Evolutionary conservation across 1,140 invertebrate genomes (phyloP).

Genomic region (Pseudomyrmex gracilis): DNA sequence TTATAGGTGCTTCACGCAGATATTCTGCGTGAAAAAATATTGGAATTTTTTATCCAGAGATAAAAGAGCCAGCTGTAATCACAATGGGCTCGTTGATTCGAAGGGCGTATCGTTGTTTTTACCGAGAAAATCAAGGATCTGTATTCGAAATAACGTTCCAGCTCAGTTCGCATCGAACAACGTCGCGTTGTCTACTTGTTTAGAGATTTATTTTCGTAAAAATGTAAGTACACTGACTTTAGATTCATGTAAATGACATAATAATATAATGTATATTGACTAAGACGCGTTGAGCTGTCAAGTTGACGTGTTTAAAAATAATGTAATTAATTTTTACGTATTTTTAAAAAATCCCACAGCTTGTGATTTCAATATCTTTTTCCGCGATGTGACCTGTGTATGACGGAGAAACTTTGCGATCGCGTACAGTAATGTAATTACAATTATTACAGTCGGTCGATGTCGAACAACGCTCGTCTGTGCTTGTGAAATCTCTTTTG

Average conservation of each 20-base stretch:
- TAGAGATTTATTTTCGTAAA: slow-evolving; percentile 56
- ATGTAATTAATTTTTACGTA: not conserved
- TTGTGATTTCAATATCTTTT: not conserved
- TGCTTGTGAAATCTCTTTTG: slow-evolving; percentile 40
- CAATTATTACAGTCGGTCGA: slow-evolving; percentile 48
- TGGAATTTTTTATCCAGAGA: not conserved
- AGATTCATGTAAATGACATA: too few species aligned
- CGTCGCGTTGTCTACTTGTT: slow-evolving; percentile 54
- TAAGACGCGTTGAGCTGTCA: not conserved
- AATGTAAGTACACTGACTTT: slow-evolving; percentile 52
- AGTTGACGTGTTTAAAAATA: not conserved
- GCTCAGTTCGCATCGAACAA: slow-evolving; percentile 61
- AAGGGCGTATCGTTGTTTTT: slow-evolving; percentile 46
- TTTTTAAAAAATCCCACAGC: not conserved
- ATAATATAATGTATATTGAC: not conserved
- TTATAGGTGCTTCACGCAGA: slow-evolving; percentile 66
- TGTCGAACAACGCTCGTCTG: not conserved
- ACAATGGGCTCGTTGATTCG: slow-evolving; percentile 34
- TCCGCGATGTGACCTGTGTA: not conserved
- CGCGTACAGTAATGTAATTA: slow-evolving; percentile 2
- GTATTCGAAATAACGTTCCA: slow-evolving; percentile 62
- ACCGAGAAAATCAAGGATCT: slow-evolving; percentile 52
- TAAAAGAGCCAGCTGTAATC: not conserved
- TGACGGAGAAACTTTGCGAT: not conserved
- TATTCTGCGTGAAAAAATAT: slow-evolving; percentile 49